A percentile compares a stretch with the other conserved stretches of the same genome.
Evolutionary conservation across 2,113 vertebrate species (phyloP).

Genomic region (Corythornis madagascariensis): DNA sequence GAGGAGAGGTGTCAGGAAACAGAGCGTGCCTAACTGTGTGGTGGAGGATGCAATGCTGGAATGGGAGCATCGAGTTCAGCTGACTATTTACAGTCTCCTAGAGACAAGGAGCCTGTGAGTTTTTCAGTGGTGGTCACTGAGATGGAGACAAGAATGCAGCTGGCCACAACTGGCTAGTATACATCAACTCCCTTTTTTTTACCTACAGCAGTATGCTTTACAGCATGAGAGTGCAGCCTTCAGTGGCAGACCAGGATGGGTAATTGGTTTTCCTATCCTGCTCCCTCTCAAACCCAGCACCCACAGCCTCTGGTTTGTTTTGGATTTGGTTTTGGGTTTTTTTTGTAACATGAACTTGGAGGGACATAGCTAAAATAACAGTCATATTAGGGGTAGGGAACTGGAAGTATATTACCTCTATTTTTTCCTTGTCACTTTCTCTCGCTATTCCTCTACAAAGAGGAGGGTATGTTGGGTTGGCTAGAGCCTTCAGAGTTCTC

Average conservation of each 20-base stretch:
- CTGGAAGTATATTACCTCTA: background rate
- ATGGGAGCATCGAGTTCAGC: background rate
- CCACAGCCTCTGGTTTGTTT: background rate
- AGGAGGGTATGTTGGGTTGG: background rate
- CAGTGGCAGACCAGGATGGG: background rate
- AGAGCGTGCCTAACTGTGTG: background rate
- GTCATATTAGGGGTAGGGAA: background rate
- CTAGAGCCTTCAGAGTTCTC: background rate
- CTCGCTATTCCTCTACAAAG: background rate
- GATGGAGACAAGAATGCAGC: background rate
- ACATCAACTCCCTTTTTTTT: background rate
- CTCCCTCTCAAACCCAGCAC: background rate
- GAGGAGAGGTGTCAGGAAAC: background rate
- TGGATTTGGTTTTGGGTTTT: background rate
- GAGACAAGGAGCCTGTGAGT: background rate
- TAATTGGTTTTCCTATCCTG: background rate
- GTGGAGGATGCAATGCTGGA: background rate
- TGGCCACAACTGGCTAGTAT: background rate
- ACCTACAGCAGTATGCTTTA: background rate
- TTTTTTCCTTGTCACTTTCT: background rate
- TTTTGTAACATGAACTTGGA: background rate
- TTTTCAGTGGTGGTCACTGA: background rate
- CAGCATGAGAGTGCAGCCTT: background rate
- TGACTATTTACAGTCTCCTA: slow-evolving; percentile 10
- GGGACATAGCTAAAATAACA: background rate